These are phyloP conservation scores for Caenorhabditis plicata DNA, from an alignment of 2,888 invertebrate species.

Conservation along the genomic window DNA sequence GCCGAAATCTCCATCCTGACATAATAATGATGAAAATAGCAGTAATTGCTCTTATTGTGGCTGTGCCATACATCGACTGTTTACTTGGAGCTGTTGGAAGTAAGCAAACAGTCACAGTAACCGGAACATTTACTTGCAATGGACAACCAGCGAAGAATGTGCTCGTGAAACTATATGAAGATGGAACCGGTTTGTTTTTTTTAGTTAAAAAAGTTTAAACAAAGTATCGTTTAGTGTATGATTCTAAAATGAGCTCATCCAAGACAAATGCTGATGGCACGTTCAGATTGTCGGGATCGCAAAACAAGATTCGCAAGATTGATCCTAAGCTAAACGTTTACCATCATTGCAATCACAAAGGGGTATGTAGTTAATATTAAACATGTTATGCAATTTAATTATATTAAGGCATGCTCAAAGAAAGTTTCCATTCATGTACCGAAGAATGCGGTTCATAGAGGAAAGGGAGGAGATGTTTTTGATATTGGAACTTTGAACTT, in stretches of 20 bases:
- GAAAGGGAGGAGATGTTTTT: slow-evolving; percentile 16
- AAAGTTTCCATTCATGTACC: slow-evolving; percentile 29
- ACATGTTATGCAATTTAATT: no score
- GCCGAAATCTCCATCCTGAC: no score
- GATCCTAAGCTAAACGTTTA: slow-evolving; percentile 25
- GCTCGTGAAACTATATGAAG: slow-evolving; percentile 29
- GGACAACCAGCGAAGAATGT: slow-evolving; percentile 25
- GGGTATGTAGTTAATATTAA: neutral
- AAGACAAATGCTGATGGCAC: slow-evolving; percentile 16
- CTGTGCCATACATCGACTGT: slow-evolving; percentile 5
- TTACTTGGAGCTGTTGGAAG: slow-evolving; percentile 20
- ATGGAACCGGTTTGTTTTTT: slow-evolving; percentile 26
- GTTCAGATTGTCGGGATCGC: slow-evolving; percentile 16
- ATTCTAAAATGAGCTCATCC: slow-evolving; percentile 14
- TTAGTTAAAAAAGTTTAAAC: neutral
- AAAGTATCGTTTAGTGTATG: slow-evolving; percentile 17
- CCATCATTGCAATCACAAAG: slow-evolving; percentile 26
- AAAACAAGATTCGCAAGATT: slow-evolving; percentile 16
- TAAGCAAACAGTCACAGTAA: slow-evolving; percentile 25
- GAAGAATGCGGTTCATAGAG: slow-evolving; percentile 15
- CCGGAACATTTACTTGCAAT: slow-evolving; percentile 24
- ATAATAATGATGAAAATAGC: slow-evolving; percentile 5
- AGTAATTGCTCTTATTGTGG: slow-evolving; percentile 1
- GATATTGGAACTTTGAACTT: slow-evolving; percentile 35
- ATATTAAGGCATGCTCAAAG: slow-evolving; percentile 32